phyloP scores from a whole-genome alignment of 2,797 vertebrate species.

The Borostomias antarcticus region DNA sequence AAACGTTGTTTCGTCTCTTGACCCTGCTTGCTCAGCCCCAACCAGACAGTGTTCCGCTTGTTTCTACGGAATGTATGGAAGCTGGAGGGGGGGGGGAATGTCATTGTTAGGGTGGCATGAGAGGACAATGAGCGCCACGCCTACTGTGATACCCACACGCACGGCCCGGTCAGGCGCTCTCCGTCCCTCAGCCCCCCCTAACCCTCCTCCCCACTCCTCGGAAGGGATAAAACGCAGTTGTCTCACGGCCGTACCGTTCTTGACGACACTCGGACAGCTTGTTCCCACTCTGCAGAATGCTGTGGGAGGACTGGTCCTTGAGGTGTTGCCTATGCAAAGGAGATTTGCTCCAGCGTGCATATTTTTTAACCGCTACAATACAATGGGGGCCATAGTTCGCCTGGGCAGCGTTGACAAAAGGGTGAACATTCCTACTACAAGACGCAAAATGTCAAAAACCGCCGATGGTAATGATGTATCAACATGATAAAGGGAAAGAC shows the following conservation, averaged over 20 bases:
- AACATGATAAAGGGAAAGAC: slow-evolving; percentile 24
- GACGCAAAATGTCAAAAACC: slow-evolving; percentile 36
- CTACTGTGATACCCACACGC: slow-evolving; percentile 21
- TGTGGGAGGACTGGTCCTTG: slow-evolving; percentile 42
- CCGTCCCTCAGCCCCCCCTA: slow-evolving; percentile 3
- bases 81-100: slow-evolving; percentile 28
- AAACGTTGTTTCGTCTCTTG: slow-evolving; percentile 38
- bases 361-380: slow-evolving; percentile 45
- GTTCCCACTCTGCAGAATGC: slow-evolving; percentile 43
- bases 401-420: slow-evolving; percentile 26
- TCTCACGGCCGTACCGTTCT: slow-evolving; percentile 21
- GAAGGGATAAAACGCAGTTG: slow-evolving; percentile 35
- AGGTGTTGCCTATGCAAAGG: slow-evolving; percentile 44
- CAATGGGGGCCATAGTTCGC: slow-evolving; percentile 37
- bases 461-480: slow-evolving; percentile 17
- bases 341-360: slow-evolving; percentile 43
- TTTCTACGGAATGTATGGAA: slow-evolving; percentile 27
- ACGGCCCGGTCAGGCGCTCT: slow-evolving; percentile 44
- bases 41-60: slow-evolving; percentile 32
- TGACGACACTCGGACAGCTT: slow-evolving; percentile 32
- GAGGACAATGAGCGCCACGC: slow-evolving; percentile 45
- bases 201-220: background rate
- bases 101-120: slow-evolving; percentile 47
- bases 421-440: slow-evolving; percentile 27
- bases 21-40: slow-evolving; percentile 32